These are phyloP conservation scores for Plecturocebus donacophilus DNA, from an alignment of 2,113 vertebrate species.

Conservation along the genomic window DNA sequence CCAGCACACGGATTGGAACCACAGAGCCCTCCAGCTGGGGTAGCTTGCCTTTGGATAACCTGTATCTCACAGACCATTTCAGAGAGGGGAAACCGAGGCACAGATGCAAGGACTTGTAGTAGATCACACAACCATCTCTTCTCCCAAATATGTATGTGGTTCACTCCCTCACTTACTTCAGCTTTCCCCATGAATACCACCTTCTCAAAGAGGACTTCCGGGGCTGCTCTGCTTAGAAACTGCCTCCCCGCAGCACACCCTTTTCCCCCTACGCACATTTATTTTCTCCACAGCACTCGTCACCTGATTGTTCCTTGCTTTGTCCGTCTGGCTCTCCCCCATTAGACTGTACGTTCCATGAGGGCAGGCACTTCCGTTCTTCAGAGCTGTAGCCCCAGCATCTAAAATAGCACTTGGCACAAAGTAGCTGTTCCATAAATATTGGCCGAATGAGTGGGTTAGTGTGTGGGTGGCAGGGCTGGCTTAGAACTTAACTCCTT, in stretches of 20 bases:
- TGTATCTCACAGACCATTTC: neutral
- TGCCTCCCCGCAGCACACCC: neutral
- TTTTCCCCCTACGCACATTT: rapidly evolving
- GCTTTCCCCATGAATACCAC: too few relatives aligned
- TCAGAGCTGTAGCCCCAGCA: neutral
- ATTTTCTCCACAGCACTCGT: neutral
- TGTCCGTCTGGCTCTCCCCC: neutral
- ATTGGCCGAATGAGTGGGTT: neutral
- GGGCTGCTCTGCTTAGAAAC: neutral
- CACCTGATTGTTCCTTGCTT: neutral
- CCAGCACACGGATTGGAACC: neutral
- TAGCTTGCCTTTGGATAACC: neutral
- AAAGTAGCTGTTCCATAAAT: neutral
- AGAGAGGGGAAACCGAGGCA: slow-evolving; percentile 9
- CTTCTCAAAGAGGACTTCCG: too few relatives aligned
- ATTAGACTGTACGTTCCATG: neutral
- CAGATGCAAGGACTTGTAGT: neutral
- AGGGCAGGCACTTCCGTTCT: neutral
- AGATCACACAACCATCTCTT: neutral
- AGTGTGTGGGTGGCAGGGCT: neutral
- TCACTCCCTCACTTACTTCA: neutral
- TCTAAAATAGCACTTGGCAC: neutral
- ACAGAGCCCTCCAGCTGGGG: neutral
- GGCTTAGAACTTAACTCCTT: neutral
- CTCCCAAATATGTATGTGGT: neutral